Percentiles rank a stretch among this genome's conserved stretches.
phyloP scores from a whole-genome alignment of 2,888 invertebrate genomes.

The Coleophora flavipennella region DNA sequence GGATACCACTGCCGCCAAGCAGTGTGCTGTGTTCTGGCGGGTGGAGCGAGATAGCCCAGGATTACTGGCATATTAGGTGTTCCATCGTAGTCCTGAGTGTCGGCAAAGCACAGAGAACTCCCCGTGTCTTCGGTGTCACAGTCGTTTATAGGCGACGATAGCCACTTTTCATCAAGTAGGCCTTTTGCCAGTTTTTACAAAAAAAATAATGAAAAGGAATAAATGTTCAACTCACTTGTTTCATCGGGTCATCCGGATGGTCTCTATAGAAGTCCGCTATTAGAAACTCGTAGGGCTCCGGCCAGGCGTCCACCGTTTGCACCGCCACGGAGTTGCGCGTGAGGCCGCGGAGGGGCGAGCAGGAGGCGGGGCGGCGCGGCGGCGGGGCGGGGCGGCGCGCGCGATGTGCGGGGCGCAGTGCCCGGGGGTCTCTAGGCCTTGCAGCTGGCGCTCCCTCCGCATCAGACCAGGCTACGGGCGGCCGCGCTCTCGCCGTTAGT shows the following conservation, averaged over 20 bases:
- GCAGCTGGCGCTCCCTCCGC: slow-evolving; percentile 22
- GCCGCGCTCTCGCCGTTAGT: slow-evolving; percentile 24
- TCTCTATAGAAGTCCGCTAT: slow-evolving; percentile 77
- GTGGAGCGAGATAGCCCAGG: too few species aligned
- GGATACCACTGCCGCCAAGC: too few species aligned
- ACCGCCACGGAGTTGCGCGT: slow-evolving; percentile 25
- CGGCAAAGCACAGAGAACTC: too few species aligned
- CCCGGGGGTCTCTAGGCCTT: slow-evolving; percentile 63
- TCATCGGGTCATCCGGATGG: slow-evolving; percentile 34
- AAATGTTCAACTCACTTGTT: slow-evolving; percentile 23
- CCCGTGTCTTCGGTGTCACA: too few species aligned
- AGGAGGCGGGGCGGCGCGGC: slow-evolving; percentile 13
- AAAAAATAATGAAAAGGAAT: too few species aligned
- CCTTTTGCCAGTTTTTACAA: too few species aligned
- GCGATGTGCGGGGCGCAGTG: slow-evolving; percentile 16
- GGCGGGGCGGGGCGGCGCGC: slow-evolving; percentile 10
- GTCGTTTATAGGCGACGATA: too few species aligned
- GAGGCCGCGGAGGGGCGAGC: slow-evolving; percentile 18
- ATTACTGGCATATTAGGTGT: too few species aligned
- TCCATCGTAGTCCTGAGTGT: too few species aligned
- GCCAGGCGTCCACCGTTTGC: slow-evolving; percentile 82
- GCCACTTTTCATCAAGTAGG: too few species aligned
- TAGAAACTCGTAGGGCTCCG: slow-evolving; percentile 82
- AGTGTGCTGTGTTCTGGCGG: too few species aligned
- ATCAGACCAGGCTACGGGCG: slow-evolving; percentile 12